A percentile compares a stretch with the other conserved stretches of the same genome.
These are phyloP conservation scores for Andrena trimmerana DNA, from an alignment of 2,888 invertebrate genomes.

Conservation along the genomic window DNA sequence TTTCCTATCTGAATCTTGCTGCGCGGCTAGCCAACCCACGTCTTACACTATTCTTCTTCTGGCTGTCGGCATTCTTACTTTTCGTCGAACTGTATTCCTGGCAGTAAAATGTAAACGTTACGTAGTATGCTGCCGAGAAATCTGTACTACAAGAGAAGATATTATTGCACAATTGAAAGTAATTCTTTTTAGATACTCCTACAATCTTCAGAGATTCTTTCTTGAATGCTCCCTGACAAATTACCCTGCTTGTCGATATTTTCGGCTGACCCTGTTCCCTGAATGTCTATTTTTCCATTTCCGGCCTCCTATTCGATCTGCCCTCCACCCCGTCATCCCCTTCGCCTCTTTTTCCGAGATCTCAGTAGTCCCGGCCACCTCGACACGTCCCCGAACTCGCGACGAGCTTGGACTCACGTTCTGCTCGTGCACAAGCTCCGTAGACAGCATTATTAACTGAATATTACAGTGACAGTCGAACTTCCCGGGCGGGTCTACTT, in stretches of 20 bases:
- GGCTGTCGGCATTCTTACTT: background rate
- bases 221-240: background rate
- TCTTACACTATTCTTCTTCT: background rate
- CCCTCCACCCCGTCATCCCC: background rate
- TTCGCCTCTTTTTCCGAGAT: background rate
- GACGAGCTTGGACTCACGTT: conserved; percentile 49
- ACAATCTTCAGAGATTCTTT: too few relatives aligned
- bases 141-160: background rate
- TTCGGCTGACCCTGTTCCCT: background rate
- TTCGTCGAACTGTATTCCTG: background rate
- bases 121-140: background rate
- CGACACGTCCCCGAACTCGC: conserved; percentile 53
- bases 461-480: conserved; percentile 47
- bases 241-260: conserved; percentile 18
- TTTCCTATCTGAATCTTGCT: background rate
- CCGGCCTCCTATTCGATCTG: background rate
- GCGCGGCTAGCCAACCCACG: background rate
- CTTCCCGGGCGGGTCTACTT: conserved; percentile 26
- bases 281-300: conserved; percentile 9
- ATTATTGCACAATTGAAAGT: background rate
- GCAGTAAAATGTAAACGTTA: background rate
- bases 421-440: conserved; percentile 27
- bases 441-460: conserved; percentile 60
- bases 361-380: conserved; percentile 8
- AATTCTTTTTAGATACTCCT: too few relatives aligned